Conservation (phyloP, 2,113 vertebrate genomes). For the Scopus umbretta region DNA sequence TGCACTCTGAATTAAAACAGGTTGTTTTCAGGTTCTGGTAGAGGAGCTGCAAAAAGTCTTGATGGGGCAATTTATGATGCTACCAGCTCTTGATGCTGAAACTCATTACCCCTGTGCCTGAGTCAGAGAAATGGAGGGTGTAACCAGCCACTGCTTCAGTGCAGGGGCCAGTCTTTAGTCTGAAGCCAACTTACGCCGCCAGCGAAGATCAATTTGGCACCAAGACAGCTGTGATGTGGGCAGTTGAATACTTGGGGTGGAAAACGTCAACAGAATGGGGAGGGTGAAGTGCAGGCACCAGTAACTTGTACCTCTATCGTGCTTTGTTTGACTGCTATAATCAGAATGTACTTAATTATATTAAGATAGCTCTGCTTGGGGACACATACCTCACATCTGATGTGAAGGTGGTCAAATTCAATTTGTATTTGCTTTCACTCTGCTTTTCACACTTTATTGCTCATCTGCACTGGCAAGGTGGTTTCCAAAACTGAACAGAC, state of each 20-base stretch:
- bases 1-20: background rate
- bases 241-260: background rate
- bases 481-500: background rate
- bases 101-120: background rate
- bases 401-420: background rate
- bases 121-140: background rate
- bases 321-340: background rate
- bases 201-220: background rate
- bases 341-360: background rate
- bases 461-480: background rate
- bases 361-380: background rate
- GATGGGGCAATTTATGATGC: fast-evolving
- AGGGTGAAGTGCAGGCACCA: background rate
- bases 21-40: background rate
- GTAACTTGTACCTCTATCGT: background rate
- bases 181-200: background rate
- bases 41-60: background rate
- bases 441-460: background rate
- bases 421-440: background rate
- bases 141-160: background rate
- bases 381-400: background rate
- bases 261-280: background rate
- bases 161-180: background rate
- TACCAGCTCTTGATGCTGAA: background rate
- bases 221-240: background rate